phyloP scores from a whole-genome alignment of 92 coral and sea anemone species.

The Micromussa lordhowensis region DNA sequence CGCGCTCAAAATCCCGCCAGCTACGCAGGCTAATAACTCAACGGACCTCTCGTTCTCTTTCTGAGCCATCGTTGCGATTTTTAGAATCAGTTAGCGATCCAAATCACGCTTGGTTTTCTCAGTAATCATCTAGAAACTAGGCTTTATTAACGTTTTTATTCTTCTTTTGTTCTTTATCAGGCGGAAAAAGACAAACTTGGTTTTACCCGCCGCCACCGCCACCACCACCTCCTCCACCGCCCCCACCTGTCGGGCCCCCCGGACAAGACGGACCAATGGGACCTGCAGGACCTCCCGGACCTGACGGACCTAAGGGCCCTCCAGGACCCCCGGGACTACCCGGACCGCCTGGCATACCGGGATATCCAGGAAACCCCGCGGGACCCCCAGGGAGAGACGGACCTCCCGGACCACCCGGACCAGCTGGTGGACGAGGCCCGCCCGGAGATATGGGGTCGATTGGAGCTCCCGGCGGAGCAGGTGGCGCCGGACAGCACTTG shows the following conservation, averaged over 20 bases:
- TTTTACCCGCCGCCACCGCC: slow-evolving; percentile 76
- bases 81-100: not conserved
- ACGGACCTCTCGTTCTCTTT: not conserved
- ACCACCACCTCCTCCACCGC: slow-evolving; percentile 92
- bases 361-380: slow-evolving; percentile 95
- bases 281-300: slow-evolving; percentile 91
- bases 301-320: slow-evolving; percentile 99
- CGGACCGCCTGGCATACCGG: slow-evolving; percentile 97
- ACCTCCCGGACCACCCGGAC: slow-evolving; percentile 98
- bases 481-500: slow-evolving; percentile 70
- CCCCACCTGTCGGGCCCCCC: slow-evolving; percentile 95
- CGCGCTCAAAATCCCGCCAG: too few relatives aligned
- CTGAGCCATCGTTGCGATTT: not conserved
- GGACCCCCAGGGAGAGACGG: slow-evolving; percentile 98
- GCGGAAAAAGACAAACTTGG: slow-evolving; percentile 39
- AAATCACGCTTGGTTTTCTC: not conserved
- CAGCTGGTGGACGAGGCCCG: slow-evolving; percentile 92
- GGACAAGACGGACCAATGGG: slow-evolving; percentile 99
- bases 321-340: slow-evolving; percentile 97
- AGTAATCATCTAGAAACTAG: not conserved
- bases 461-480: slow-evolving; percentile 81
- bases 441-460: slow-evolving; percentile 90
- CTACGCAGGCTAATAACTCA: too few relatives aligned
- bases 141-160: not conserved
- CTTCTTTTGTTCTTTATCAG: slow-evolving; percentile 20